Base-by-base conservation (phyloP, 1,140 invertebrate species). In the Oryzaephilus surinamensis region DNA sequence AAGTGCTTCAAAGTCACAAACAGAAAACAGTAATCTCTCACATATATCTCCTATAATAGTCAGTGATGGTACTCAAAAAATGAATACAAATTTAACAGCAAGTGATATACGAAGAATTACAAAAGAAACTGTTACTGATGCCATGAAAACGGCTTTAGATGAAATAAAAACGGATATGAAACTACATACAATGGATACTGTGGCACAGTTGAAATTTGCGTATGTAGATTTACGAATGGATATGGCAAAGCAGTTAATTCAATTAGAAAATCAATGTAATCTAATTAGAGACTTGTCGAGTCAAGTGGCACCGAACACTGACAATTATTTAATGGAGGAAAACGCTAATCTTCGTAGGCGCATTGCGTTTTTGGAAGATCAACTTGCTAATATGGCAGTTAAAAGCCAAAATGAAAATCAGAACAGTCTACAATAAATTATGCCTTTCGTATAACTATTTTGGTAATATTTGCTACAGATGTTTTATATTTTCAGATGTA, bases 161-260 rank as follows among this genome's bases (percentile, higher is more conserved):
- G 36, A 38, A 13, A 11, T 38, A 20, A 38, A 38, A 13, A 38
- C 5, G 4, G 36, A 38, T 3, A 38, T 38, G 17, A 38, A 38
- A 19, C 30, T 21, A 8, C 15, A 38, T 7, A 19, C 18, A 6
- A 13, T 29, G 10, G 17, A 38, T 21, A 15, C 11, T 28, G 14
- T 29, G 10, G 24, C 10, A 14, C 24, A 38, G 16, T 30, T 29
- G 4, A 19, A 28, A 30, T 14, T 20, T n/a, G 11, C 30, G 11
- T 19, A n/a, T 38, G 20, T 38, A 16, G 19, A 31, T 31, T 20
- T 20, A 29, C 11, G 29, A 12, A 38, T 38, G 36, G 12, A 16
- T 2, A 30, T 12, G 5, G 28, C 30, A 2, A 38, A 38, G 19
- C 17, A 38, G 16, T 38, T 16, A 12, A 38, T 38, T 19, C 29